Evolutionary conservation across 2,113 vertebrate genomes (phyloP).

Genomic region (Odontesthes bonariensis): DNA sequence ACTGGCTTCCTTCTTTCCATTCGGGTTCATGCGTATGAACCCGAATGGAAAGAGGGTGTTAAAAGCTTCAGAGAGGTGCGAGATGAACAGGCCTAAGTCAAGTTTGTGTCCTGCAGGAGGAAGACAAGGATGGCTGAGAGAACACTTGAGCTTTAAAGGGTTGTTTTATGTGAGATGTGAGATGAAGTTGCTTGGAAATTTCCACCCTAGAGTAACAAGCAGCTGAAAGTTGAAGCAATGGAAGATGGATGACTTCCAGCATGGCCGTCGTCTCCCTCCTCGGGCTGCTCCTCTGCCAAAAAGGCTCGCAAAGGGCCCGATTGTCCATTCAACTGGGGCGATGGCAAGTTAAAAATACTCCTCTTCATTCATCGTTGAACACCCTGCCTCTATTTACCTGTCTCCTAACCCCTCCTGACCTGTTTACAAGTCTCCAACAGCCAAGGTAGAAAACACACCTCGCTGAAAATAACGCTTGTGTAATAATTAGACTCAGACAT

Average conservation of each 20-base stretch:
- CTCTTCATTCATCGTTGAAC: constrained; percentile 70
- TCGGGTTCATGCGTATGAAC: constrained; percentile 60
- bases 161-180: constrained; percentile 55
- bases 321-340: constrained; percentile 80
- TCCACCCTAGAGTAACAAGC: constrained; percentile 71
- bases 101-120: constrained; percentile 38
- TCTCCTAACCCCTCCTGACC: constrained; percentile 76
- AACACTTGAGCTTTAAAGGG: constrained; percentile 27
- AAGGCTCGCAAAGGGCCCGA: constrained; percentile 73
- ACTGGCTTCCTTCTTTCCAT: constrained; percentile 31
- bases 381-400: constrained; percentile 79
- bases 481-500: constrained; percentile 73
- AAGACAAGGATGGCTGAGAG: constrained; percentile 25
- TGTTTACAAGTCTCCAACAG: constrained; percentile 75
- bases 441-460: constrained; percentile 61
- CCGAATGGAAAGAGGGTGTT: constrained; percentile 54
- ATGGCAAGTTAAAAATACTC: constrained; percentile 80
- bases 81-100: constrained; percentile 55
- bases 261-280: constrained; percentile 53
- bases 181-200: constrained; percentile 79
- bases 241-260: constrained; percentile 79
- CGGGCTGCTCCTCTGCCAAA: constrained; percentile 72
- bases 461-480: constrained; percentile 79
- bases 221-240: constrained; percentile 43
- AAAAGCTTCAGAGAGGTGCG: constrained; percentile 82